These are phyloP conservation scores for Brachyhypopomus occidentalis DNA, from an alignment of 2,113 vertebrate species.

Conservation along the genomic window DNA sequence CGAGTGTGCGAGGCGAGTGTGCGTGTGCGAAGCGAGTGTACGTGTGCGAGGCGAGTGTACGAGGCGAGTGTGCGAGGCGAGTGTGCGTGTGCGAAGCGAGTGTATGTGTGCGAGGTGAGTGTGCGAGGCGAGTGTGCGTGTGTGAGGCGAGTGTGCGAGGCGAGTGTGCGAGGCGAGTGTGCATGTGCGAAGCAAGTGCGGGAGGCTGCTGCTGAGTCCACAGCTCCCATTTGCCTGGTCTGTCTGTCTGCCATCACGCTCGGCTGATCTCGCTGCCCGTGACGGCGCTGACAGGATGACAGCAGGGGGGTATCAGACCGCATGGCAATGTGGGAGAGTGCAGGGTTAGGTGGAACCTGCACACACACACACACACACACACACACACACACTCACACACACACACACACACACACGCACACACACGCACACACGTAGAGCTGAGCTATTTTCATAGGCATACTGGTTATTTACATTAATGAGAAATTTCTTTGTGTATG, in stretches of 20 bases:
- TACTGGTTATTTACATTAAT: no score
- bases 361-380: constrained; percentile 30
- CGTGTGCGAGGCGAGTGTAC: constrained; percentile 25
- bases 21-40: neutral
- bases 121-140: constrained; percentile 20
- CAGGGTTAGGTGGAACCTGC: constrained; percentile 56
- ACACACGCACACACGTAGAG: neutral
- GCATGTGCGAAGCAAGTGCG: constrained; percentile 57
- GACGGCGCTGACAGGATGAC: constrained; percentile 78
- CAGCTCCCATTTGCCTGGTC: constrained; percentile 68
- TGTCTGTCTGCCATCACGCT: constrained; percentile 72
- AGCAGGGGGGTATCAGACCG: constrained; percentile 67
- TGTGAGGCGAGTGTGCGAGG: no score
- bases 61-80: no score
- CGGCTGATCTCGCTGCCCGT: constrained; percentile 70
- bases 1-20: constrained; percentile 2
- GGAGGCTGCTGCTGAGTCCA: constrained; percentile 70
- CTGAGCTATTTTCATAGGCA: no score
- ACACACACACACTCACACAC: constrained; percentile 8
- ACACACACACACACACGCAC: neutral
- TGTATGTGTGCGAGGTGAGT: no score
- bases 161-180: constrained; percentile 8
- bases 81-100: neutral
- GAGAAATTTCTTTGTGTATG: no score
- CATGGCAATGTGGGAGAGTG: constrained; percentile 73